Evolutionary conservation across 1,140 invertebrate species (phyloP).

Genomic region (Calephelis virginiensis): DNA sequence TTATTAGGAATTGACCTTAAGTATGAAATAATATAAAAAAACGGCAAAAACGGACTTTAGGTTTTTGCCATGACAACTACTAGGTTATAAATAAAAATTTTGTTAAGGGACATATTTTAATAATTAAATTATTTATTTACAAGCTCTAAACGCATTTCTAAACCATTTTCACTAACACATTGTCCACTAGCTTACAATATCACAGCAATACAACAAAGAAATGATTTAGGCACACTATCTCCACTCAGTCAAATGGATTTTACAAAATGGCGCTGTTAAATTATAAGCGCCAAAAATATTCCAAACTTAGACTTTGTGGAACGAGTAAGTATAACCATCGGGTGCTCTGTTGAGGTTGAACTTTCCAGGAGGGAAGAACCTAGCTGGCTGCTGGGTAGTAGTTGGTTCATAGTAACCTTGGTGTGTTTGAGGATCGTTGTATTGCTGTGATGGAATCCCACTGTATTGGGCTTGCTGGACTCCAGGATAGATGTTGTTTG

Average conservation of each 20-base stretch:
- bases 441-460: conserved; percentile 67
- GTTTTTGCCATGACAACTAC: too few relatives aligned
- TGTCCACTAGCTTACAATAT: conserved; percentile 73
- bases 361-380: conserved; percentile 90
- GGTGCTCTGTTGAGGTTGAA: conserved; percentile 89
- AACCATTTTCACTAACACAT: conserved; percentile 52
- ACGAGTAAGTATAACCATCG: conserved; percentile 90
- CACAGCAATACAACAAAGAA: conserved; percentile 74
- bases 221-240: conserved; percentile 55
- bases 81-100: not conserved
- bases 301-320: conserved; percentile 80
- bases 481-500: conserved; percentile 70
- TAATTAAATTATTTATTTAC: conserved; percentile 64
- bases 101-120: not conserved
- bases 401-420: conserved; percentile 74
- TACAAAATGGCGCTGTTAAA: conserved; percentile 57
- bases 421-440: conserved; percentile 47
- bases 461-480: conserved; percentile 66
- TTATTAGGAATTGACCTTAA: too few relatives aligned
- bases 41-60: too few relatives aligned
- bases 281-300: conserved; percentile 51
- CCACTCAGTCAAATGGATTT: conserved; percentile 50
- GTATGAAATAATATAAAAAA: too few relatives aligned
- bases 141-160: conserved; percentile 48
- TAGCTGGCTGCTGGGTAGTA: conserved; percentile 83